A percentile compares a stretch with the other conserved stretches of the same genome.
phyloP scores from a whole-genome alignment of 2,113 vertebrate genomes.

The Mustelus asterias region DNA sequence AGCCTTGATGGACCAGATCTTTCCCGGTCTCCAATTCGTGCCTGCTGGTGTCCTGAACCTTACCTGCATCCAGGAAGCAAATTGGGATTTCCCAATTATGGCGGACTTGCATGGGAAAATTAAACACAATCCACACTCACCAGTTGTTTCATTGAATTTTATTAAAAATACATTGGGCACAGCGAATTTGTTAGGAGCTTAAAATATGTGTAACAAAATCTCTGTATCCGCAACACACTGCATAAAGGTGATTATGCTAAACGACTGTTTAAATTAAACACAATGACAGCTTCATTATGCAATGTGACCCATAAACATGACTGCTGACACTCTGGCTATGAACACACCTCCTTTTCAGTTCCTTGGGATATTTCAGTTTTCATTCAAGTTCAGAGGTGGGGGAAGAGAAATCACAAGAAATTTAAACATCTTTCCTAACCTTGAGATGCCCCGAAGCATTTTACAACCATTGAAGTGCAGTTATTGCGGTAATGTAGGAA shows the following conservation, averaged over 20 bases:
- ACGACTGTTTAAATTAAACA: slow-evolving; percentile 10
- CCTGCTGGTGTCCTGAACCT: not conserved
- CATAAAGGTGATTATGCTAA: not conserved
- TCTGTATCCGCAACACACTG: not conserved
- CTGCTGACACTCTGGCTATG: not conserved
- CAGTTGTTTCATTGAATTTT: not conserved
- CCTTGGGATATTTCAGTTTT: not conserved
- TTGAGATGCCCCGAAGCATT: not conserved
- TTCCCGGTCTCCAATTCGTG: not conserved
- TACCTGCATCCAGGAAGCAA: not conserved
- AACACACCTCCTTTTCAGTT: not conserved
- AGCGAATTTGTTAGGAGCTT: not conserved
- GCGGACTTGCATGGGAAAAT: not conserved
- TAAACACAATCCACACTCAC: not conserved
- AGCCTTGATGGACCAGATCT: not conserved
- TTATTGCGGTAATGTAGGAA: not conserved
- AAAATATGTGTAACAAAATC: not conserved
- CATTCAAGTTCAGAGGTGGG: not conserved
- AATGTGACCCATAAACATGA: not conserved
- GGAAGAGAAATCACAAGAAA: not conserved
- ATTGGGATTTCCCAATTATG: not conserved
- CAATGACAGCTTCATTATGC: not conserved
- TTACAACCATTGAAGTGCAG: not conserved
- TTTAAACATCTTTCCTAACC: not conserved
- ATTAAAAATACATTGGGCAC: slow-evolving; percentile 2